Evolutionary conservation across 2,797 vertebrate genomes (phyloP), one percentile per base, ranked within the genome.

Genomic region (Pangasius sanitwongsei): DNA sequence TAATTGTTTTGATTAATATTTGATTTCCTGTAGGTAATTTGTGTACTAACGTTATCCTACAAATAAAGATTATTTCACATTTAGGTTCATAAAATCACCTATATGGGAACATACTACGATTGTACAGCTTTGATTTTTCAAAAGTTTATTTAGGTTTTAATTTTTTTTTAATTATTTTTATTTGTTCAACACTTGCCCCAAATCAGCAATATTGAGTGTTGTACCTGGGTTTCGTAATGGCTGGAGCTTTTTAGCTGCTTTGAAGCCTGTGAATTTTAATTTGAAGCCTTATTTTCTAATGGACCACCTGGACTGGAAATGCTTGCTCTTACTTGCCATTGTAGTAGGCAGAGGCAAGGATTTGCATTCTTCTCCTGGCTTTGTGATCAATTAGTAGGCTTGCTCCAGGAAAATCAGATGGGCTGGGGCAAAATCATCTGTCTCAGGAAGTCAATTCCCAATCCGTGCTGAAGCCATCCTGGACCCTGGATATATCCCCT

Each of bases 211-310:
- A 65, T 44, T 41, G 23, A 15, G 25, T 3, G 1, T 59, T 12
- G 53, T 23, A 81, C 78, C 34, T 63, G 81, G 81, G 12, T 44
- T 63, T 63, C 6, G 0, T n/a, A 82, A 61, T 41, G 34, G 25
- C 63, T 41, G 67, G 85, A 87, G 20, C 34, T 48, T 85, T 67
- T 23, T 7, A 85, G 12, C 34, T 83, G 41, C 70, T 34, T 91
- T 87, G 13, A 74, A 61, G 69, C 69, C 65, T 77, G 55, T 90
- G 65, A 88, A 37, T 72, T n/a, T n/a, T n/a, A n/a, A n/a, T n/a
- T n/a, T n/a, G n/a, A n/a, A 70, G 57, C 34, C 25, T 83, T 18
- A 59, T 34, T n/a, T 65, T 31, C 11, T 34, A 48, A 67, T 87
- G 48, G 74, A 69, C 50, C 78, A 37, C 16, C 34, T 41, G 80